Evolutionary conservation across 2,888 invertebrate species (phyloP), one percentile per base, ranked within the genome.

Genomic region (Tribolium freemani): DNA sequence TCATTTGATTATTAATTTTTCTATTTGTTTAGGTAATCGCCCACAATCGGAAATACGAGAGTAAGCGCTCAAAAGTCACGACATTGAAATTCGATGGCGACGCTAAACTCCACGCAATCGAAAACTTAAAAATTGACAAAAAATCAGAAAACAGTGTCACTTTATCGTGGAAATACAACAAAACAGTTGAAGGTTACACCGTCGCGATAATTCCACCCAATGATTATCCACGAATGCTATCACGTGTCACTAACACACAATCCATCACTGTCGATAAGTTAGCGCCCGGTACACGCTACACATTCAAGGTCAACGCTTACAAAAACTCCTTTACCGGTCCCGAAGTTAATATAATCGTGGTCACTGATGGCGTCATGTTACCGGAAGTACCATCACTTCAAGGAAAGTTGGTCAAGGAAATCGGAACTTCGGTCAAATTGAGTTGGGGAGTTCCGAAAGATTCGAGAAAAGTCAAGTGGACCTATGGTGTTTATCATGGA

Each of bases 401-500:
- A 4, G 89, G 88, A 0, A 85, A 86, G 8, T 79, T 91, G 8
- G 78, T 89, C 0, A 90, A 90, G 80, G 88, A 88, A 1, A 87
- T 88, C 48, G 89, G 90, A 0, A 92, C 91, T 0, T 86, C 91
- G 0, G 92, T 93, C 0, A 89, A 90, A 76, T 80, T 95, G 10
- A 87, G 86, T 5, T 95, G 95, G 95, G 86, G 89, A 9, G 88
- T 89, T 5, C 92, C 93, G 0, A 88, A 88, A 16, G 88, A 88
- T 45, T 85, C 87, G 0, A 86, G 89, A n/a, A 91, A 89, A 74
- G 83, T 87, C 5, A 87, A 87, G 51, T 91, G 90, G 90, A 79
- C 87, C 3, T 96, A 95, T 82, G 93, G 92, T 13, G 88, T 95
- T 48, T 92, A 93, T 83, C 95, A 94, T 80, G 92, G 91, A 0